Percentiles rank a stretch among this genome's conserved stretches.
phyloP scores from a whole-genome alignment of 2,113 vertebrate species.

The Takifugu flavidus region DNA sequence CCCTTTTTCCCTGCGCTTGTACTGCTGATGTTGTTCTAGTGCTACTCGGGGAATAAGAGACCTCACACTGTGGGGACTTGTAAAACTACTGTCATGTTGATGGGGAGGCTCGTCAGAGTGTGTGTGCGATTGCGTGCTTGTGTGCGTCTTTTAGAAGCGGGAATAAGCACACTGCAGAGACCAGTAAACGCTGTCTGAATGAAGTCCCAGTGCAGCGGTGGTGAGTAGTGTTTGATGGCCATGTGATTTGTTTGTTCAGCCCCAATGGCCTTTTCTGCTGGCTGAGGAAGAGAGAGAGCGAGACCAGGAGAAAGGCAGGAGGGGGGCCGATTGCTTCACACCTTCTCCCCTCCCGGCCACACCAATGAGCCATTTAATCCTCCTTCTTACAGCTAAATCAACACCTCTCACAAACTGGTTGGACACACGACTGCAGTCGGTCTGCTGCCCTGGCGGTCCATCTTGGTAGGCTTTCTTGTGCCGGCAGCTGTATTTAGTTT shows the following conservation, averaged over 20 bases:
- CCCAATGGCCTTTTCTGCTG: conserved; percentile 82
- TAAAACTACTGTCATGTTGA: conserved; percentile 72
- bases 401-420: conserved; percentile 63
- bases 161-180: conserved; percentile 57
- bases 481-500: not conserved
- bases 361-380: conserved; percentile 95
- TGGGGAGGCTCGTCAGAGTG: conserved; percentile 51
- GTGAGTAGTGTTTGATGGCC: conserved; percentile 85
- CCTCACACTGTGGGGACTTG: conserved; percentile 72
- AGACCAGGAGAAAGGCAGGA: conserved; percentile 48
- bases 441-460: conserved; percentile 27
- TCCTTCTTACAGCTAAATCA: conserved; percentile 79
- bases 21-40: conserved; percentile 64
- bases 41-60: conserved; percentile 65
- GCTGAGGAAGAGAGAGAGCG: conserved; percentile 41
- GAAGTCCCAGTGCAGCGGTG: conserved; percentile 73
- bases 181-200: conserved; percentile 74
- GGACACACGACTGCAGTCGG: conserved; percentile 48
- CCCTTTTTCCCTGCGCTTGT: conserved; percentile 12
- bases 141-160: conserved; percentile 41
- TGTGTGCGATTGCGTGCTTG: conserved; percentile 25
- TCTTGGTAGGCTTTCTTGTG: too few species aligned
- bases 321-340: conserved; percentile 80
- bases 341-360: conserved; percentile 82
- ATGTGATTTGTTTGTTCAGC: conserved; percentile 90